Base-by-base conservation (phyloP, 2,888 invertebrate genomes). In the Nomada hirtipes region DNA sequence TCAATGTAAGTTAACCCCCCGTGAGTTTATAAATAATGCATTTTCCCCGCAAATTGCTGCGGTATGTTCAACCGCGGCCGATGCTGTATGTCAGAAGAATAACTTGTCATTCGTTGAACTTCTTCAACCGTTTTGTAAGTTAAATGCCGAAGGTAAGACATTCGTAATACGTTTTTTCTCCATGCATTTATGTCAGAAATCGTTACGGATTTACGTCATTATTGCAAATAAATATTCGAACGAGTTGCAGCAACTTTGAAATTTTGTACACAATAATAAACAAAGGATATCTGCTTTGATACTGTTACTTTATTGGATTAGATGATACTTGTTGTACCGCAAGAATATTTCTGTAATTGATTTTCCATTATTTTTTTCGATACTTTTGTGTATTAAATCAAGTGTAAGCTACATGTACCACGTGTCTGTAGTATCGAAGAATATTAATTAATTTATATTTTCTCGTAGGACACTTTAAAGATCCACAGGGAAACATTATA, bases 41-140 rank as follows among this genome's bases (percentile, higher is more conserved):
- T 99, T 98, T 94, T 97, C 97, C 63, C 98, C 99, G 0, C 96
- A 97, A 93, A 95, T 99, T 85, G 98, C 98, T 67, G 97, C 98
- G 36, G 94, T 98, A 87, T 97, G 97, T 91, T 98, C 98, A 91
- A 95, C 96, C 59, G 96, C 96, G 93, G 98, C 98, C 15, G 98
- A 98, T 90, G 95, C 96, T 91, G 95, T 97, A 76, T 98, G 98
- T 91, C 96, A 96, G 88, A 98, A 98, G 92, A 99, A 98, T 94
- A 98, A 98, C 94, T 95, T 99, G 82, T 96, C 97, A 52, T 98
- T 99, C 92, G 96, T 97, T 72, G 98, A 99, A 94, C 94, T 99
- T 83, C 94, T 99, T 72, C 98, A 98, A 93, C 99, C 99, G 0
- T 99, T 99, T 93, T 96, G 97, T 93, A 95, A 96, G 93, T 92